Evolutionary conservation across 2,113 vertebrate genomes (phyloP).

Genomic region (Istiophorus platypterus): DNA sequence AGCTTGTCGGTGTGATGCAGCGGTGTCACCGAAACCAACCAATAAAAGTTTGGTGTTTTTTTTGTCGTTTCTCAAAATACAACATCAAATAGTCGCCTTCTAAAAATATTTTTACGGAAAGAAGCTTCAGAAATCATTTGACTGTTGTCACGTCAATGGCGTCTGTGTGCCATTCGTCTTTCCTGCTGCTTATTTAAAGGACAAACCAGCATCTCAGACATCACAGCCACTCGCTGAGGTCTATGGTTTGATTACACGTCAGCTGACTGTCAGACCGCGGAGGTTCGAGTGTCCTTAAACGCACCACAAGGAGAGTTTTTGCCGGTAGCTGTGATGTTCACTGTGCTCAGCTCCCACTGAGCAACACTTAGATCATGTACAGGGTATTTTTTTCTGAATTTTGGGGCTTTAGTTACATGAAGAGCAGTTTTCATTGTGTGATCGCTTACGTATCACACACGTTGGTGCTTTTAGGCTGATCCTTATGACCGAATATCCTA

Average conservation of each 20-base stretch:
- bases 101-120: background rate
- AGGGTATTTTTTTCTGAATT: no score
- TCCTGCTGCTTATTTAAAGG: background rate
- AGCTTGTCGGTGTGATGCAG: background rate
- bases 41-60: background rate
- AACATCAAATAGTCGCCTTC: background rate
- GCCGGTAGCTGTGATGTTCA: no score
- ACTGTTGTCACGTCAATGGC: background rate
- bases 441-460: no score
- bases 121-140: background rate
- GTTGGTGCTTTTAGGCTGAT: no score
- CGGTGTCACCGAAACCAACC: background rate
- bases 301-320: no score
- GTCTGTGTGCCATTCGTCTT: background rate
- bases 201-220: background rate
- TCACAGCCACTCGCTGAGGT: background rate
- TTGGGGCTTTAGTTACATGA: no score
- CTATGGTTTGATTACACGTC: background rate
- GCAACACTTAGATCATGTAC: no score
- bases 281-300: background rate
- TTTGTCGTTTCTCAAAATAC: no score
- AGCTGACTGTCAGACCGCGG: background rate
- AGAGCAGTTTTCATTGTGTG: no score
- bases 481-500: no score
- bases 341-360: no score